phyloP scores from a whole-genome alignment of 2,888 invertebrate genomes.

The Itoplectis maculator region DNA sequence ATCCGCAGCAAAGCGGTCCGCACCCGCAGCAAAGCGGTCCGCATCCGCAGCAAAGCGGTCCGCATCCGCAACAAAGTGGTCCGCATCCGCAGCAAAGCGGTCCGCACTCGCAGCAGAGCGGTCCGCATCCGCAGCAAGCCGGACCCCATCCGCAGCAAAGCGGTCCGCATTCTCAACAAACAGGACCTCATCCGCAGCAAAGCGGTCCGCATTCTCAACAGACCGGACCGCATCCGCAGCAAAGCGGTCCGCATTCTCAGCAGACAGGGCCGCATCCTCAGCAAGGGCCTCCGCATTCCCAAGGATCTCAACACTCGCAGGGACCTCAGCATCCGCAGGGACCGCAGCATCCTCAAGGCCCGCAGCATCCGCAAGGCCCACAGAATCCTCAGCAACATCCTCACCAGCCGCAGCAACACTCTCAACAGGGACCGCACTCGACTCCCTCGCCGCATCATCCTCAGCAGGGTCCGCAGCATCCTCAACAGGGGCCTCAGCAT shows the following conservation, averaged over 20 bases:
- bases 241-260: not conserved
- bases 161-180: not conserved
- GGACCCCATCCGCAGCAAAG: not conserved
- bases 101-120: slow-evolving; percentile 34
- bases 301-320: slow-evolving; percentile 43
- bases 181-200: not conserved
- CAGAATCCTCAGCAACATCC: slow-evolving; percentile 70
- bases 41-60: not conserved
- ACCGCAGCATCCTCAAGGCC: slow-evolving; percentile 49
- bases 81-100: slow-evolving; percentile 54
- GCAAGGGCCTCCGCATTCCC: slow-evolving; percentile 23
- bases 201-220: not conserved
- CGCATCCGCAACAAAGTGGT: slow-evolving; percentile 42
- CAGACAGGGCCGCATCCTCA: not conserved
- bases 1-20: slow-evolving; percentile 44
- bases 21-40: slow-evolving; percentile 60
- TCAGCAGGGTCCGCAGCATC: slow-evolving; percentile 53
- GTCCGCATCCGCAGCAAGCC: not conserved
- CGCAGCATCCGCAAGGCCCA: slow-evolving; percentile 57
- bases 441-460: not conserved
- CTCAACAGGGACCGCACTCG: slow-evolving; percentile 54
- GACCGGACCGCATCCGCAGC: not conserved
- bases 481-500: slow-evolving; percentile 66
- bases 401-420: slow-evolving; percentile 72
- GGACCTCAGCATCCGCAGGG: slow-evolving; percentile 61